A percentile compares a stretch with the other conserved stretches of the same genome.
Conservation (phyloP, 2,888 invertebrate genomes). For the Cheilosia vernalis region DNA sequence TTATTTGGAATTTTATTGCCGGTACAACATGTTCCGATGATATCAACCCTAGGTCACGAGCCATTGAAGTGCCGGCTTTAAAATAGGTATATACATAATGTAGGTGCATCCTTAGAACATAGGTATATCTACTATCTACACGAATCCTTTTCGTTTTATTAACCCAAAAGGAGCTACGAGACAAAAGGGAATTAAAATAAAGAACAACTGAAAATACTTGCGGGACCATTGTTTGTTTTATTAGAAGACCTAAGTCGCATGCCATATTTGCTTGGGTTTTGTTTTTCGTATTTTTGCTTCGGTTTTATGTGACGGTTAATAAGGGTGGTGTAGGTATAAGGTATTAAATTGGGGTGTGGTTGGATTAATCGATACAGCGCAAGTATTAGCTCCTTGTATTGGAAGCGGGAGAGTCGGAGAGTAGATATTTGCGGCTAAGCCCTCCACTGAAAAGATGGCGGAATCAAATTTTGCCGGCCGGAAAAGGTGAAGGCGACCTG, state of each 20-base stretch:
- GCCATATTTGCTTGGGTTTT: neutral
- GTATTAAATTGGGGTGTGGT: conserved; percentile 54
- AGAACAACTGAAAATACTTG: conserved; percentile 23
- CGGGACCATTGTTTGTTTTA: conserved; percentile 41
- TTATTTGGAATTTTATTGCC: conserved; percentile 70
- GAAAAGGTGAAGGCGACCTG: conserved; percentile 29
- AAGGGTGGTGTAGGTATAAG: conserved; percentile 14
- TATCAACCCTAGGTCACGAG: conserved; percentile 73
- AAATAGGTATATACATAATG: neutral
- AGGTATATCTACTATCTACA: neutral
- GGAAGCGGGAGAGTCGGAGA: neutral
- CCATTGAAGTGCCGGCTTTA: conserved; percentile 67
- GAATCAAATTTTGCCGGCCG: conserved; percentile 4
- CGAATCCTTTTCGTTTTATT: conserved; percentile 26
- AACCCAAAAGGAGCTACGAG: conserved; percentile 28
- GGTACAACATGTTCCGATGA: conserved; percentile 63
- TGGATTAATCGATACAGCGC: conserved; percentile 38
- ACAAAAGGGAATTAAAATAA: conserved; percentile 26
- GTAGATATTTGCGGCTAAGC: neutral
- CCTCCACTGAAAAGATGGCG: conserved; percentile 7
- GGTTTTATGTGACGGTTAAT: conserved; percentile 38
- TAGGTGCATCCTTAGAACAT: neutral
- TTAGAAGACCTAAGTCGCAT: conserved; percentile 16
- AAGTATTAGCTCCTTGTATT: neutral
- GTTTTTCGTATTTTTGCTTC: neutral